phyloP scores from a whole-genome alignment of 2,113 vertebrate species.

The Dryoscopus gambensis region DNA sequence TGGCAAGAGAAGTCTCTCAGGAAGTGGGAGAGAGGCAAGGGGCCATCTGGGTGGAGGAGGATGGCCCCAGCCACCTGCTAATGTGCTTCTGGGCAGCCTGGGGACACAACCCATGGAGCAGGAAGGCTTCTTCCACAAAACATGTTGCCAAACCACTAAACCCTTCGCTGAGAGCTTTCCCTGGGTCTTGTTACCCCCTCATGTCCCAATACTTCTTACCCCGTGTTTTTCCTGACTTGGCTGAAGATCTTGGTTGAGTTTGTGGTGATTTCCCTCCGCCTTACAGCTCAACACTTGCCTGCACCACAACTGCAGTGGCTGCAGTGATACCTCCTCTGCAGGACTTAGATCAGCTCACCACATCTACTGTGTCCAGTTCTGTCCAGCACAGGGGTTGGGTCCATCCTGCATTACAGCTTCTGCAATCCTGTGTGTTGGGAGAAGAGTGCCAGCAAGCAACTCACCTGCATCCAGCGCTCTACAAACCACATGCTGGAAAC shows the following conservation, averaged over 20 bases:
- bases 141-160: neutral
- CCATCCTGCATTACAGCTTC: neutral
- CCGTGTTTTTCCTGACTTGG: neutral
- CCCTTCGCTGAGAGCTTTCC: neutral
- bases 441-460: neutral
- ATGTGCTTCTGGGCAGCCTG: neutral
- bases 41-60: neutral
- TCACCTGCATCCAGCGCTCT: neutral
- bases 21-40: neutral
- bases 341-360: neutral
- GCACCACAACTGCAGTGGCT: neutral
- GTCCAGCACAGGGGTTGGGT: fast-evolving
- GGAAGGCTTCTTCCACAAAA: neutral
- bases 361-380: neutral
- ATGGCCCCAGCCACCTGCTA: neutral
- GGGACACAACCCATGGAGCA: neutral
- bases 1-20: neutral
- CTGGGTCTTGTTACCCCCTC: neutral
- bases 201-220: neutral
- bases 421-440: neutral
- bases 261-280: fast-evolving
- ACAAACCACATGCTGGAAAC: neutral
- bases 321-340: too few relatives aligned
- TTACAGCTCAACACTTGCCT: fast-evolving
- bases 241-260: neutral